phyloP scores from a whole-genome alignment of 2,888 invertebrate species.

The Dysmachus trigonus region DNA sequence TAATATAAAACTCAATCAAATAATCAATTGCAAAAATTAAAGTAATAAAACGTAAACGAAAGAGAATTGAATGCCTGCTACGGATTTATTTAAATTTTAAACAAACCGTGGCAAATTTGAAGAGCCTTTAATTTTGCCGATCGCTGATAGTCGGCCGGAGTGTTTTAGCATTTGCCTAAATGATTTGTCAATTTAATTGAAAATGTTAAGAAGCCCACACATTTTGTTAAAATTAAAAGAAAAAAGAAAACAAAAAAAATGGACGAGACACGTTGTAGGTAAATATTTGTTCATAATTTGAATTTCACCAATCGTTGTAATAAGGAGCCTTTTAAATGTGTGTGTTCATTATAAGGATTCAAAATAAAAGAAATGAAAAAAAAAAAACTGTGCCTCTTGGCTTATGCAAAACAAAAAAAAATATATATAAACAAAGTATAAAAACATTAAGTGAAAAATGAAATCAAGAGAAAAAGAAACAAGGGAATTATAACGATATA shows the following conservation, averaged over 20 bases:
- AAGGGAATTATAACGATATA: background rate
- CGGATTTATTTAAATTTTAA: background rate
- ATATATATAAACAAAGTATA: background rate
- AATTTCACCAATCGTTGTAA: background rate
- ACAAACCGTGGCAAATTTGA: background rate
- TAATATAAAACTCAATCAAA: background rate
- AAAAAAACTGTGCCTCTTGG: constrained; percentile 13
- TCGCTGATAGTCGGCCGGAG: background rate
- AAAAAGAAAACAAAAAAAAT: too few species aligned
- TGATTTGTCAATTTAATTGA: constrained; percentile 10
- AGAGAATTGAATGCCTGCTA: background rate
- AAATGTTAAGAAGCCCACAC: background rate
- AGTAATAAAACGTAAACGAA: background rate
- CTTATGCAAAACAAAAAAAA: background rate
- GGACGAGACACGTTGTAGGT: background rate
- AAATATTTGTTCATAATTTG: background rate
- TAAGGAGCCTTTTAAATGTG: constrained; percentile 28
- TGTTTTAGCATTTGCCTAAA: background rate
- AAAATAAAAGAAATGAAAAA: background rate
- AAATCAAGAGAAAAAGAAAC: background rate
- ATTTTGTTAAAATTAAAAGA: background rate
- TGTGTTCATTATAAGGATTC: constrained; percentile 31
- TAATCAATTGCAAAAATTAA: background rate
- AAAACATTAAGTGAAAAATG: background rate
- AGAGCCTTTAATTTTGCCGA: background rate